Evolutionary conservation across 2,888 invertebrate genomes (phyloP), one percentile per base, ranked within the genome.

Genomic region (Trachelus iudaicus): DNA sequence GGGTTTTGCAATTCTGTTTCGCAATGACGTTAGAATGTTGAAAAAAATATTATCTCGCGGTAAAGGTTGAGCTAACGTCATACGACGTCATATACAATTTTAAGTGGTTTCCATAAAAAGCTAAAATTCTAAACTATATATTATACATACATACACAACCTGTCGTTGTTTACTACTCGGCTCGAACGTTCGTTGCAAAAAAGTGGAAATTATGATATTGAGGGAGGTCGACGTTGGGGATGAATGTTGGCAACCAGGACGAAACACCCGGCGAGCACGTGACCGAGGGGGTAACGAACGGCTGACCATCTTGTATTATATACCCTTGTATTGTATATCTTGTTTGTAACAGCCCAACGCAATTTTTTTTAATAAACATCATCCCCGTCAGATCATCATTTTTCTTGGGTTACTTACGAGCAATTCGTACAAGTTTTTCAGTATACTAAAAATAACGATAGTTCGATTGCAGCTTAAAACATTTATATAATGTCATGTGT

Each of bases 161-260:
- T 37, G 4, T 4, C 1, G 15, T 15, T 40, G 15, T 40, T 40
- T 23, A 23, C 40, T 40, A 40, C 23, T 23, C 1, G 40, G 23
- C 40, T 40, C 56, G 56, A 56, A 56, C 9, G 56, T 9, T 23
- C 9, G 23, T 0, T 23, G 2, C 9, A 56, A 9, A 56, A 56
- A 9, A 23, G 56, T 56, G 56, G 56, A 56, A 56, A 56, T 56
- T 23, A 56, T 23, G 23, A 56, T 9, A 56, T 56, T 56, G 9
- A 23, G 56, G 23, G 23, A 56, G 9, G 23, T 23, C n/a, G 71
- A 15, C 15, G 56, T 30, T 23, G 34, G n/a, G 79, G 76, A 78
- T 85, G 83, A 79, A 84, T 83, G 83, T 83, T 86, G 86, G 85
- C 86, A 86, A 82, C 82, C 83, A 82, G 83, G 82, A 81, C 81